phyloP scores from a whole-genome alignment of 2,797 vertebrate genomes.

The Gastrophryne carolinensis region DNA sequence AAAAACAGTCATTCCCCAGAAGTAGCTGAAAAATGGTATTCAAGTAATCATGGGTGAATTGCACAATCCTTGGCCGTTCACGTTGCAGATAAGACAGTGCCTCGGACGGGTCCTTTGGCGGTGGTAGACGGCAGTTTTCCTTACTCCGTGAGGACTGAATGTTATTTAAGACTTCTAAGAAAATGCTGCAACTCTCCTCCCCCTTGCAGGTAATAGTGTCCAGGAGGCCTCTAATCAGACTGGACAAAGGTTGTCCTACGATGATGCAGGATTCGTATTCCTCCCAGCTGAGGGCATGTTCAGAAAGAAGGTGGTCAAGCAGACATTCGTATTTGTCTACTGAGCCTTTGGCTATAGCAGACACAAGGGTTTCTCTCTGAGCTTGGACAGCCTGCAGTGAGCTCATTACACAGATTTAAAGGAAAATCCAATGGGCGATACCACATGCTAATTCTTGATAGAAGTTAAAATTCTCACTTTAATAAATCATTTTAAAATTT shows the following conservation, averaged over 20 bases:
- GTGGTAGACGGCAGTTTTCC: not conserved
- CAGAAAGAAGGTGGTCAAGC: constrained; percentile 76
- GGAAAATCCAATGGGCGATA: too few relatives aligned
- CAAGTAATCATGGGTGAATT: constrained; percentile 65
- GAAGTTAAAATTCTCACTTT: too few relatives aligned
- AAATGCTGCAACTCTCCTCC: constrained; percentile 62
- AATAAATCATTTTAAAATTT: too few relatives aligned
- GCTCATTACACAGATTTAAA: constrained; percentile 62
- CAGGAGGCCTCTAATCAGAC: constrained; percentile 71
- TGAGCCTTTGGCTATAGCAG: constrained; percentile 67
- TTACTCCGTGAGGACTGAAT: constrained; percentile 11
- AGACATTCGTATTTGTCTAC: constrained; percentile 75
- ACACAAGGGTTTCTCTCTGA: constrained; percentile 72
- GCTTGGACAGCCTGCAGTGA: constrained; percentile 69
- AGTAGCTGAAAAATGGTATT: constrained; percentile 66
- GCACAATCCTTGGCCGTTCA: constrained; percentile 71
- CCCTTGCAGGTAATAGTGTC: constrained; percentile 76
- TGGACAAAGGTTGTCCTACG: constrained; percentile 63
- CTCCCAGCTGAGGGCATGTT: constrained; percentile 75
- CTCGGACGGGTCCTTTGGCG: constrained; percentile 41
- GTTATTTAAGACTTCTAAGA: constrained; percentile 66
- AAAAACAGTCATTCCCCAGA: constrained; percentile 64
- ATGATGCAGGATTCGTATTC: constrained; percentile 73
- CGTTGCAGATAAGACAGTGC: constrained; percentile 61
- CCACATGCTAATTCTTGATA: too few relatives aligned